phyloP scores from a whole-genome alignment of 2,888 invertebrate species.

The Drosophila subquinaria region DNA sequence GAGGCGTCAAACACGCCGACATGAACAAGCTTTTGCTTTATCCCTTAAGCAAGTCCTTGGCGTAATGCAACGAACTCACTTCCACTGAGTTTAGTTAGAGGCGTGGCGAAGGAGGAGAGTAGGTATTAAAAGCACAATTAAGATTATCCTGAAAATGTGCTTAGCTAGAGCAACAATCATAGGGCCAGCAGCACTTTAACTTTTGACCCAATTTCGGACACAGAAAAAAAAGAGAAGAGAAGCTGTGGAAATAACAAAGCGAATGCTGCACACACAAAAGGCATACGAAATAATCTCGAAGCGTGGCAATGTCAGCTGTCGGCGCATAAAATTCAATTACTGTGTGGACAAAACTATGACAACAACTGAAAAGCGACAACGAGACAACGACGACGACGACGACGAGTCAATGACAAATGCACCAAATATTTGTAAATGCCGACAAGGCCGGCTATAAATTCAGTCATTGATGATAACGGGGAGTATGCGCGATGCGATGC shows the following conservation, averaged over 20 bases:
- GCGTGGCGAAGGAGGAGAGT: too few relatives aligned
- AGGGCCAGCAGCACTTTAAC: constrained; percentile 42
- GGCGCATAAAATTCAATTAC: constrained; percentile 64
- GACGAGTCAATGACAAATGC: constrained; percentile 46
- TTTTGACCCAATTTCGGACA: constrained; percentile 65
- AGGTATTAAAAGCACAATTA: constrained; percentile 57
- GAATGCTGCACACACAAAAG: constrained; percentile 20
- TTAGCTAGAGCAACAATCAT: constrained; percentile 45
- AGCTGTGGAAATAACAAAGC: constrained; percentile 11
- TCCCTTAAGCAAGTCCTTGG: constrained; percentile 65
- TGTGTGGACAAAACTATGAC: constrained; percentile 16
- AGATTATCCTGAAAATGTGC: constrained; percentile 62
- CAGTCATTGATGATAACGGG: constrained; percentile 61
- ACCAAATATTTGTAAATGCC: constrained; percentile 52
- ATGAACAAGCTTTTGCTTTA: constrained; percentile 55
- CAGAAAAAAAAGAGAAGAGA: constrained; percentile 2
- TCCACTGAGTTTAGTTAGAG: not conserved
- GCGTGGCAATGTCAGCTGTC: constrained; percentile 44
- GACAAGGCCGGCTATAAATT: constrained; percentile 66
- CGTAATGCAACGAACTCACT: constrained; percentile 70
- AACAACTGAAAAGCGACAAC: not conserved
- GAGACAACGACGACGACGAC: constrained; percentile 17
- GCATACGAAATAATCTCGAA: constrained; percentile 13
- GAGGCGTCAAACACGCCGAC: constrained; percentile 38
- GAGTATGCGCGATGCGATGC: constrained; percentile 58